phyloP scores from a whole-genome alignment of 2,113 vertebrate genomes.

The Myiagra hebetior region DNA sequence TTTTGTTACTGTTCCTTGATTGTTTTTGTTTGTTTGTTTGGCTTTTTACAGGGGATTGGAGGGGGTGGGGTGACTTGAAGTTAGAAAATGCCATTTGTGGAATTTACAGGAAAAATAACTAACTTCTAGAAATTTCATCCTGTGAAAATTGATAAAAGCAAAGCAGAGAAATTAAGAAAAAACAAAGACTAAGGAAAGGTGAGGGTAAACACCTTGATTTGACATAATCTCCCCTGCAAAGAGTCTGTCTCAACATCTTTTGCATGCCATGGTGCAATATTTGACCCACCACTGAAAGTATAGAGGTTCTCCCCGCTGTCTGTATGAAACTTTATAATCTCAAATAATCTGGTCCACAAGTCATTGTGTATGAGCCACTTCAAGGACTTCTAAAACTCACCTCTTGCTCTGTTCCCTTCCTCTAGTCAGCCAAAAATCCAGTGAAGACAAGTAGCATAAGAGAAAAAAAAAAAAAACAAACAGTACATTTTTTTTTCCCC shows the following conservation, averaged over 20 bases:
- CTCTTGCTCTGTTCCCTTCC: neutral
- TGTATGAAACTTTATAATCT: neutral
- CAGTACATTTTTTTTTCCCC: neutral
- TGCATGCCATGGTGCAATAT: neutral
- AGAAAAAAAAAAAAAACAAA: neutral
- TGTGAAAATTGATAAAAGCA: neutral
- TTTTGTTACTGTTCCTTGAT: too few relatives aligned
- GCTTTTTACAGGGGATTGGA: accelerated
- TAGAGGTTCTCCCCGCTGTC: neutral
- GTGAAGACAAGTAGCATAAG: neutral
- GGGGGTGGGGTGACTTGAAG: accelerated
- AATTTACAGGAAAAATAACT: neutral
- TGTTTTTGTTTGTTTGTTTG: neutral
- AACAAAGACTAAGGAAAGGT: neutral
- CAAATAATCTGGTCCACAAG: neutral
- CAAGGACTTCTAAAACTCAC: neutral
- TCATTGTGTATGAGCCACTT: neutral
- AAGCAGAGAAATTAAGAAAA: neutral
- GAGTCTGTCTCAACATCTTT: neutral
- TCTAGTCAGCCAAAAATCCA: neutral
- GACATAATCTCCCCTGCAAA: neutral
- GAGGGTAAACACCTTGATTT: neutral
- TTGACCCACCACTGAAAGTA: neutral
- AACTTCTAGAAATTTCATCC: neutral
- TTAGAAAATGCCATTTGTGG: neutral